Percentiles rank a stretch among this genome's conserved stretches.
phyloP scores from a whole-genome alignment of 23 tunicate genomes.

The Clavelina lepadiformis region DNA sequence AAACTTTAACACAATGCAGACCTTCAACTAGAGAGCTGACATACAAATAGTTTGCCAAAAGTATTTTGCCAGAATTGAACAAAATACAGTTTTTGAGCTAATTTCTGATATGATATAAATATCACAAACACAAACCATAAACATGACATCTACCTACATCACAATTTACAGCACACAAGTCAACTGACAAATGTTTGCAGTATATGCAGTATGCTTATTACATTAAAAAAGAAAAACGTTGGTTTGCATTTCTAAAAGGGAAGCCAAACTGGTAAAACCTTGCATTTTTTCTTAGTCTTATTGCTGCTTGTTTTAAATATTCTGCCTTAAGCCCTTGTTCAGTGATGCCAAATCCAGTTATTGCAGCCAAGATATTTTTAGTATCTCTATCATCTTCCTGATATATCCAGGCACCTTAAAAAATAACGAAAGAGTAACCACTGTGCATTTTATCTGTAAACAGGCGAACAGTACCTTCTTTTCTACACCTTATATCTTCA shows the following conservation, averaged over 20 bases:
- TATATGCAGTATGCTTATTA: conserved; percentile 1
- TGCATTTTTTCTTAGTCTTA: conserved; percentile 5
- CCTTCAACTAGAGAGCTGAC: no score
- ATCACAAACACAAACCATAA: no score
- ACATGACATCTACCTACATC: no score
- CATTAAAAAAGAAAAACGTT: background rate
- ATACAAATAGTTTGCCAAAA: no score
- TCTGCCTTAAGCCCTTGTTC: background rate
- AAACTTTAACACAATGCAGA: no score
- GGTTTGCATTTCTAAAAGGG: background rate
- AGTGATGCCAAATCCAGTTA: conserved; percentile 49
- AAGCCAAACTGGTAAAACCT: no score
- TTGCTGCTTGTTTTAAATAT: conserved; percentile 30
- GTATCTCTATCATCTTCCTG: background rate
- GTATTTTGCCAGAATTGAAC: no score
- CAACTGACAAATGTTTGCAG: conserved; percentile 2
- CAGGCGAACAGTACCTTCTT: conserved; percentile 28
- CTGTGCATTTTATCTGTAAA: background rate
- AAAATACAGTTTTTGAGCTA: no score
- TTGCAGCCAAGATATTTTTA: conserved; percentile 9
- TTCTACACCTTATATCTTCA: conserved; percentile 31
- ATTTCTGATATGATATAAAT: no score
- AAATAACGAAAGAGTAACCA: no score
- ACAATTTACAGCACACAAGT: no score
- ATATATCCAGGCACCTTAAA: no score